phyloP scores from a whole-genome alignment of 2,797 vertebrate species.

The Hoplostethus atlanticus region DNA sequence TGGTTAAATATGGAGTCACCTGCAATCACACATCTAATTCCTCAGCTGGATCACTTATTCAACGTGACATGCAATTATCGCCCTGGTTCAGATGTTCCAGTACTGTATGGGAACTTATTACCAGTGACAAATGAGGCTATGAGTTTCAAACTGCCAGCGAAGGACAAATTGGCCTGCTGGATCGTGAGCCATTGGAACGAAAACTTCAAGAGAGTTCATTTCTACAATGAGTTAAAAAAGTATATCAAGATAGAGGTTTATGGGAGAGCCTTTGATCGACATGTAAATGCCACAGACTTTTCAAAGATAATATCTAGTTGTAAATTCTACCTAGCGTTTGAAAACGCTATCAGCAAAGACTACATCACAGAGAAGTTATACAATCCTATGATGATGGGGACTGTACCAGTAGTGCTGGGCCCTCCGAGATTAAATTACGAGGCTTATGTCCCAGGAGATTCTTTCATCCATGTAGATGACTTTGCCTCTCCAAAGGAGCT shows the following conservation, averaged over 20 bases:
- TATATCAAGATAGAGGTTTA: conserved; percentile 16
- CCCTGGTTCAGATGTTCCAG: conserved; percentile 44
- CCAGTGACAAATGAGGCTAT: conserved; percentile 2
- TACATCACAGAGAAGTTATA: conserved; percentile 61
- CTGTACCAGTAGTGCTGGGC: conserved; percentile 52
- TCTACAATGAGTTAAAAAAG: conserved; percentile 42
- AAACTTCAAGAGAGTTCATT: neutral
- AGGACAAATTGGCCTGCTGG: conserved; percentile 52
- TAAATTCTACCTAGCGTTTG: conserved; percentile 59
- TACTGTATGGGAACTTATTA: conserved; percentile 38
- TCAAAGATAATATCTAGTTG: conserved; percentile 7
- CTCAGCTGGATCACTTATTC: conserved; percentile 13
- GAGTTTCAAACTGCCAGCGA: conserved; percentile 38
- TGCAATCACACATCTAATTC: accelerated
- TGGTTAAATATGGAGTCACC: conserved; percentile 69
- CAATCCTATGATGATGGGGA: neutral
- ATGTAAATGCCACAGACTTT: neutral
- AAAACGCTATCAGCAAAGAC: conserved; percentile 45
- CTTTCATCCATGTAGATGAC: conserved; percentile 64
- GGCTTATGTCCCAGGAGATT: conserved; percentile 17
- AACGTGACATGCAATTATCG: conserved; percentile 64
- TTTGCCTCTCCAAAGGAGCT: conserved; percentile 46
- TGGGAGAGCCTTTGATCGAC: conserved; percentile 5
- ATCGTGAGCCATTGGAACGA: conserved; percentile 38
- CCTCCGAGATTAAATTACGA: conserved; percentile 49